A percentile compares a stretch with the other conserved stretches of the same genome.
Evolutionary conservation across 2,888 invertebrate species (phyloP).

Genomic region (Ichneumoninae sp.): DNA sequence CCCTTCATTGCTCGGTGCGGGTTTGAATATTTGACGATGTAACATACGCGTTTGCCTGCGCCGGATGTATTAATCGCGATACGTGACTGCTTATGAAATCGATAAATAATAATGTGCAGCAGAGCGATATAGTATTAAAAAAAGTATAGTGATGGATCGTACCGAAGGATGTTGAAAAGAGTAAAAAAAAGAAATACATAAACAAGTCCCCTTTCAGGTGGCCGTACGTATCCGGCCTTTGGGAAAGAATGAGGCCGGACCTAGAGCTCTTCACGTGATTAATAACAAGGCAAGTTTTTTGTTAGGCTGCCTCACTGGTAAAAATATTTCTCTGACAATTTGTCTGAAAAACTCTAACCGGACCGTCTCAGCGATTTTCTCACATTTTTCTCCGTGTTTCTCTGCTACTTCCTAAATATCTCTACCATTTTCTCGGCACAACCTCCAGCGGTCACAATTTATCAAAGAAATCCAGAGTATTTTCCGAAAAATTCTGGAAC

Average conservation of each 20-base stretch:
- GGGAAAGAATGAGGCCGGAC: constrained; percentile 89
- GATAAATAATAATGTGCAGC: neutral
- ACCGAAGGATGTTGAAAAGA: constrained; percentile 40
- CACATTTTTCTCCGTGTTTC: too few species aligned
- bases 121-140: neutral
- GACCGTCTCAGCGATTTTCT: too few species aligned
- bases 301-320: too few species aligned
- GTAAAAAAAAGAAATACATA: neutral
- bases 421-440: too few species aligned
- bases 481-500: too few species aligned
- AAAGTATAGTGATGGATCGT: neutral
- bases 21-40: neutral
- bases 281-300: constrained; percentile 89
- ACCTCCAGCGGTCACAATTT: too few species aligned
- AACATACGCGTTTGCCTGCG: neutral
- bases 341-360: too few species aligned
- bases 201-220: constrained; percentile 87
- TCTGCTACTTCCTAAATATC: too few species aligned
- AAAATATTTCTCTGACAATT: too few species aligned
- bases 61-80: neutral
- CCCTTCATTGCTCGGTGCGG: neutral
- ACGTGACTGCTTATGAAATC: neutral
- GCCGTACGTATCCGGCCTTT: constrained; percentile 96
- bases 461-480: too few species aligned
- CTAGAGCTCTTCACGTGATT: constrained; percentile 90